phyloP scores from a whole-genome alignment of 2,797 vertebrate species.

The Pangasius larnaudii region DNA sequence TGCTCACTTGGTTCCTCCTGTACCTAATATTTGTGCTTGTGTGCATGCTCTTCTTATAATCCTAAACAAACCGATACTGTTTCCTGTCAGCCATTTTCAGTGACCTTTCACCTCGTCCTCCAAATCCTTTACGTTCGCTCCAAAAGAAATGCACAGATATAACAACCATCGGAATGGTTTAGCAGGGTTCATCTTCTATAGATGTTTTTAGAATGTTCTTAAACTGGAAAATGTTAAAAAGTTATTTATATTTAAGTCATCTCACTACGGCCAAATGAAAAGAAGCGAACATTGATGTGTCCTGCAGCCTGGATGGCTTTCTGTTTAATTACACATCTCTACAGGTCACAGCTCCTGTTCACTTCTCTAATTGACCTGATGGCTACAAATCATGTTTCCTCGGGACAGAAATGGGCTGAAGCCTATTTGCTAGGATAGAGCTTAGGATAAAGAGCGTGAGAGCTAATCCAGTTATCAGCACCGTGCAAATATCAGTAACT shows the following conservation, averaged over 20 bases:
- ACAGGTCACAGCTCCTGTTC: slow-evolving; percentile 16
- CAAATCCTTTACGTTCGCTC: background rate
- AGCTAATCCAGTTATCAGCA: background rate
- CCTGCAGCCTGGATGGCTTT: slow-evolving; percentile 1
- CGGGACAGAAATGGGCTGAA: background rate
- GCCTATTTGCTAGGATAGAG: background rate
- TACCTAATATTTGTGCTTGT: slow-evolving; percentile 12
- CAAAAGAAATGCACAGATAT: slow-evolving; percentile 5
- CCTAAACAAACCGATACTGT: background rate
- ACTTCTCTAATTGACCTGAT: slow-evolving; percentile 6
- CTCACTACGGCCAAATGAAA: background rate
- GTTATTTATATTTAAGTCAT: background rate
- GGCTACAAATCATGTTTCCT: slow-evolving; percentile 4
- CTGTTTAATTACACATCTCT: slow-evolving; percentile 12
- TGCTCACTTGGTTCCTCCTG: background rate
- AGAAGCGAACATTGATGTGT: background rate
- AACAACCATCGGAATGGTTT: background rate
- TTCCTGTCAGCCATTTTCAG: background rate
- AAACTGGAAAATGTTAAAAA: background rate
- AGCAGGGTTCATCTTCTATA: background rate
- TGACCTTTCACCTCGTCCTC: background rate
- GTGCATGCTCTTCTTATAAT: background rate
- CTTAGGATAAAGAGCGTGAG: background rate
- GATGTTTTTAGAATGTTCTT: slow-evolving; percentile 9
- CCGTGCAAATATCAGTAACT: background rate